Conservation (phyloP, 2,888 invertebrate species). For the Eupithecia subfuscata region DNA sequence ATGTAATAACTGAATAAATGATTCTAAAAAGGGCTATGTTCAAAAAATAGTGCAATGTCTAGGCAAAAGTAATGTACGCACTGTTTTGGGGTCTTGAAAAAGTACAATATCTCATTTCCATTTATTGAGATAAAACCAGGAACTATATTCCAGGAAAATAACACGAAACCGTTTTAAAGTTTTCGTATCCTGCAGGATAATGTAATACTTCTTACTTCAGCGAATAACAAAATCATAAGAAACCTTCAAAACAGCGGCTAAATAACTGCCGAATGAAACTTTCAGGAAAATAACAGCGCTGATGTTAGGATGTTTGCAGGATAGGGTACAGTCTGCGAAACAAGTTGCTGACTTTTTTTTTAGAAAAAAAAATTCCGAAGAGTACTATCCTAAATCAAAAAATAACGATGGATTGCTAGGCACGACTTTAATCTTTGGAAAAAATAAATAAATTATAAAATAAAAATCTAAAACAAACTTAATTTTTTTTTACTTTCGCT, state of each 20-base stretch:
- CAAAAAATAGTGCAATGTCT: too few species aligned
- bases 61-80: neutral
- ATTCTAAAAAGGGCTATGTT: too few species aligned
- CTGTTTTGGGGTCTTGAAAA: neutral
- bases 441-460: too few species aligned
- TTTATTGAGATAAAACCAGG: neutral
- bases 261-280: conserved; percentile 50
- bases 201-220: conserved; percentile 33
- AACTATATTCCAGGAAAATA: conserved; percentile 18
- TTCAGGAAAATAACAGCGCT: conserved; percentile 48
- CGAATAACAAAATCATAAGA: conserved; percentile 46
- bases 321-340: conserved; percentile 25
- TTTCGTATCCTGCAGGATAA: conserved; percentile 23
- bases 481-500: neutral
- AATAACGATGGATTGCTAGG: too few species aligned
- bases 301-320: conserved; percentile 50
- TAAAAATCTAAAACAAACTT: too few species aligned
- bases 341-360: neutral
- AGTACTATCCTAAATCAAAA: too few species aligned
- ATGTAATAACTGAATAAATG: too few species aligned
- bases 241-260: conserved; percentile 43
- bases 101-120: neutral
- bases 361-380: too few species aligned
- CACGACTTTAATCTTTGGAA: too few species aligned
- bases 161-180: conserved; percentile 29